These are phyloP conservation scores for Pachydiplax longipennis DNA, from an alignment of 2,888 invertebrate genomes.

Conservation along the genomic window DNA sequence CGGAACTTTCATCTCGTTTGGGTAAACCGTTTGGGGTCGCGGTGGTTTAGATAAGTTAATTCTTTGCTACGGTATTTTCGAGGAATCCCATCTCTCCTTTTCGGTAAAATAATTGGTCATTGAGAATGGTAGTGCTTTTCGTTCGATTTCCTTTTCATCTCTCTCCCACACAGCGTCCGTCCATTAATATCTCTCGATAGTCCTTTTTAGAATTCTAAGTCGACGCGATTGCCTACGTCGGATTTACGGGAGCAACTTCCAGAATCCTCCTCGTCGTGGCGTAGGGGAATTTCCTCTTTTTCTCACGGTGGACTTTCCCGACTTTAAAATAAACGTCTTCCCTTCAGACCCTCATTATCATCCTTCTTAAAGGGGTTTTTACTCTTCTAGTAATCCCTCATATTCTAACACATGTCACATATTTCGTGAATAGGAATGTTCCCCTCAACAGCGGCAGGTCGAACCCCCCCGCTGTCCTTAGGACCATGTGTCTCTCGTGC, in stretches of 20 bases:
- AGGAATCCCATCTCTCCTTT: neutral
- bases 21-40: neutral
- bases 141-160: neutral
- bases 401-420: neutral
- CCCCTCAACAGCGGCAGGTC: neutral
- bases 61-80: neutral
- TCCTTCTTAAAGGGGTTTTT: neutral
- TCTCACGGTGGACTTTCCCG: neutral
- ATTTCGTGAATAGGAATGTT: neutral
- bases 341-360: constrained; percentile 4
- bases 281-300: neutral
- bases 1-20: neutral
- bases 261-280: neutral
- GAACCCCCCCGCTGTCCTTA: neutral
- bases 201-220: neutral
- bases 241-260: neutral
- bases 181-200: neutral
- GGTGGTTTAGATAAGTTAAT: neutral
- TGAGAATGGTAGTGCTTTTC: neutral
- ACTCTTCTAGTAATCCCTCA: neutral
- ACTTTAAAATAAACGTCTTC: neutral
- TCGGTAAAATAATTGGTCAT: neutral
- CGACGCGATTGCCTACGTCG: neutral
- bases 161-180: neutral
- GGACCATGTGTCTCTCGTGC: neutral